Evolutionary conservation across 35 echinoderm and acorn worm species (phyloP).

Genomic region (Acanthaster planci): DNA sequence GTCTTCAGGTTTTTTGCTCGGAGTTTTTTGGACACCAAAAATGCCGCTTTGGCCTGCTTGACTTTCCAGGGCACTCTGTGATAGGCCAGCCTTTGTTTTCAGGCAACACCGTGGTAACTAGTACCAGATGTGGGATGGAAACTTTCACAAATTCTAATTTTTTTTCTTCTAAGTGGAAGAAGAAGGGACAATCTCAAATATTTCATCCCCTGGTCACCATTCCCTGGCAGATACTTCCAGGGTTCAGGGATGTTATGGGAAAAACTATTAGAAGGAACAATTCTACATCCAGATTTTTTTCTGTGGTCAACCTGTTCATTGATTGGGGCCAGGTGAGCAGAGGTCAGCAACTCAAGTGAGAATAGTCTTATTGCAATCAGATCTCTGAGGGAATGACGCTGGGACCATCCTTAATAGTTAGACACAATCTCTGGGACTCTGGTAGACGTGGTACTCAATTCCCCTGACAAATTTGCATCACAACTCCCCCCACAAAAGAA

Average conservation of each 20-base stretch:
- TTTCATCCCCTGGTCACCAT: no score
- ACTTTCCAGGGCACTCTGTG: slow-evolving; percentile 9
- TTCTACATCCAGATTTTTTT: no score
- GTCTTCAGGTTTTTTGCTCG: neutral
- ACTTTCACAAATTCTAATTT: no score
- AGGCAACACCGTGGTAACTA: slow-evolving; percentile 14
- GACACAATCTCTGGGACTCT: neutral
- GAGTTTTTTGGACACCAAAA: neutral
- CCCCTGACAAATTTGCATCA: slow-evolving; percentile 27
- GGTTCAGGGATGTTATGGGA: no score
- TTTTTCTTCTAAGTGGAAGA: no score
- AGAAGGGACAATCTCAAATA: no score
- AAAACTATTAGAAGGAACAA: no score
- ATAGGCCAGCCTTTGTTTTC: slow-evolving; percentile 31
- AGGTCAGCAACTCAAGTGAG: neutral
- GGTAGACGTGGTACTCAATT: neutral
- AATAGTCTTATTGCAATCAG: slow-evolving; percentile 2
- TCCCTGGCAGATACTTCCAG: no score
- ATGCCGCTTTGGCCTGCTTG: neutral
- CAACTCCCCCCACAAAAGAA: neutral
- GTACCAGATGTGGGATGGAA: slow-evolving; percentile 1
- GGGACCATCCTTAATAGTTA: neutral
- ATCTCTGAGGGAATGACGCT: neutral
- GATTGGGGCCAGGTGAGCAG: neutral
- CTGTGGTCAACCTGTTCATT: neutral